Evolutionary conservation across 2,888 invertebrate genomes (phyloP).

Genomic region (Buathra laborator): DNA sequence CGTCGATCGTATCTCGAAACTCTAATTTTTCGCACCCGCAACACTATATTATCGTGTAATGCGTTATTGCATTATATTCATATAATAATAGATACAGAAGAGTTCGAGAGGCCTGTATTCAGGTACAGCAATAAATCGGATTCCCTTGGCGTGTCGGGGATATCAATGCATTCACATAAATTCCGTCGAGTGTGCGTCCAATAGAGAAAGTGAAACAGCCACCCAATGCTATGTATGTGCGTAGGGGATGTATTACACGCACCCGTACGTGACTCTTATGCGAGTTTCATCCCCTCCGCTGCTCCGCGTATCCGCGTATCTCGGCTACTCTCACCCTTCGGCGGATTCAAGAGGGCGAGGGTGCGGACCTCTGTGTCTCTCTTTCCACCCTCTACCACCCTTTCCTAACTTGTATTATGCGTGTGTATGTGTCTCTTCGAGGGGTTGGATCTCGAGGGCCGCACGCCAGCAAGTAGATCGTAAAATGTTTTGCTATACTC

Average conservation of each 20-base stretch:
- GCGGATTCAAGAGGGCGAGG: conserved; percentile 49
- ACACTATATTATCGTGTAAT: background rate
- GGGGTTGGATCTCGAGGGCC: conserved; percentile 38
- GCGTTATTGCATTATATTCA: background rate
- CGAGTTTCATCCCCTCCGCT: conserved; percentile 38
- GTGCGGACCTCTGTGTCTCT: conserved; percentile 40
- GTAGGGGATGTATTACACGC: conserved; percentile 62
- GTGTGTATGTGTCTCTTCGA: conserved; percentile 42
- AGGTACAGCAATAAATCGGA: conserved; percentile 27
- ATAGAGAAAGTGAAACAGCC: conserved; percentile 54
- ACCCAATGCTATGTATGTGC: conserved; percentile 23
- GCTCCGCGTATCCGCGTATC: background rate
- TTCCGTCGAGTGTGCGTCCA: conserved; percentile 35
- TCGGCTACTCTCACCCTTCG: conserved; percentile 52
- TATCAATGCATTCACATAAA: conserved; percentile 61
- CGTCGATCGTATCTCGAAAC: too few relatives aligned
- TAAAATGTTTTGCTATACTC: conserved; percentile 59
- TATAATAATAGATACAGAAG: background rate
- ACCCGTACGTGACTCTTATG: conserved; percentile 64
- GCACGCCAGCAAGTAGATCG: conserved; percentile 60
- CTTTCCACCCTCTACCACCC: background rate
- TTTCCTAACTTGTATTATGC: conserved; percentile 23
- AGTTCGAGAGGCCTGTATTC: conserved; percentile 14
- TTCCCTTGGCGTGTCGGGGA: conserved; percentile 32
- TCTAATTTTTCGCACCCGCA: too few relatives aligned